Conservation (phyloP, 2,888 invertebrate genomes). For the Pimpla rufipes region DNA sequence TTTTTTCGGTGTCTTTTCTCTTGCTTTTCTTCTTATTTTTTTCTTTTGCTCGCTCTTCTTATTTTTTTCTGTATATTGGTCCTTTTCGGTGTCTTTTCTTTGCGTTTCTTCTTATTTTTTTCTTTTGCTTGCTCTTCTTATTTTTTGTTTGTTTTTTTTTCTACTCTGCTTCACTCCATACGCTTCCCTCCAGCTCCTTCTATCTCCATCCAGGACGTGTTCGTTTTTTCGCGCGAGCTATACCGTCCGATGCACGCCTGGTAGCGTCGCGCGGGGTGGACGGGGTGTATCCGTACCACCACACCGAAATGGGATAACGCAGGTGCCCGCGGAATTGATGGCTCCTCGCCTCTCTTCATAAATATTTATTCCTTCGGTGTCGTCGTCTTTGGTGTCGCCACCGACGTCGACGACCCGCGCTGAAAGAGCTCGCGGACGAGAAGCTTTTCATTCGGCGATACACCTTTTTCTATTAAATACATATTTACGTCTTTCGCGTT, state of each 20-base stretch:
- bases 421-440: constrained; percentile 16
- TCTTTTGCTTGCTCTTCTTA: too few species aligned
- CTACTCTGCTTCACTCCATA: constrained; percentile 27
- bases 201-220: not conserved
- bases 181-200: constrained; percentile 16
- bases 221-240: constrained; percentile 21
- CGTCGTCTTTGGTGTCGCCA: constrained; percentile 1
- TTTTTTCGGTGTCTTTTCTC: too few species aligned
- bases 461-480: not conserved
- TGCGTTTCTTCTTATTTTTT: too few species aligned
- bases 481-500: too few species aligned
- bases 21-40: too few species aligned
- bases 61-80: too few species aligned
- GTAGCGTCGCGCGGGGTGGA: not conserved
- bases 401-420: constrained; percentile 2
- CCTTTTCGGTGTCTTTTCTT: too few species aligned
- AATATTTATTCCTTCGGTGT: constrained; percentile 66
- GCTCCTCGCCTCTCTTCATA: constrained; percentile 63
- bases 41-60: too few species aligned
- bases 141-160: too few species aligned
- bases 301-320: constrained; percentile 12
- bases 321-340: constrained; percentile 62
- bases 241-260: constrained; percentile 13
- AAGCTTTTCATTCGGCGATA: constrained; percentile 18
- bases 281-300: not conserved